phyloP scores from a whole-genome alignment of 2,888 invertebrate species.

The Sycophila texana region DNA sequence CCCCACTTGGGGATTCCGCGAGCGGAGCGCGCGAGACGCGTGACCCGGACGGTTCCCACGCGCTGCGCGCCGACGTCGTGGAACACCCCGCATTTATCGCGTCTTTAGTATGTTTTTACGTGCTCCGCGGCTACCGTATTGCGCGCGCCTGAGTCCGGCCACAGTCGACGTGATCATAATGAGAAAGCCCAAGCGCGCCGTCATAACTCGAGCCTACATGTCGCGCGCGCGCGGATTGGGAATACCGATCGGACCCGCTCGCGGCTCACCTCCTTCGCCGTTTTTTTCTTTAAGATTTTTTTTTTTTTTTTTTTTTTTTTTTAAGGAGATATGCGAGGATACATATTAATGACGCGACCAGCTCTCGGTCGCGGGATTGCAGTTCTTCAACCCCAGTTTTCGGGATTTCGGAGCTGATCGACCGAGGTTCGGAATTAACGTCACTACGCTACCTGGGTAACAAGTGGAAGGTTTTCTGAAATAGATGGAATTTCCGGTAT shows the following conservation, averaged over 20 bases:
- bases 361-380: not conserved
- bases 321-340: constrained; percentile 5
- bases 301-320: constrained; percentile 1
- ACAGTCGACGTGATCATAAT: constrained; percentile 53
- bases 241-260: constrained; percentile 34
- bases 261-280: not conserved
- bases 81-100: constrained; percentile 63
- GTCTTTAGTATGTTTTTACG: constrained; percentile 52
- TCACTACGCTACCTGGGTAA: too few species aligned
- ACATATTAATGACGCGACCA: constrained; percentile 41
- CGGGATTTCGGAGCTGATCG: too few species aligned
- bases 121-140: constrained; percentile 49
- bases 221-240: constrained; percentile 12
- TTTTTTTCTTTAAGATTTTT: not conserved
- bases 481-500: too few species aligned
- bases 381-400: too few species aligned
- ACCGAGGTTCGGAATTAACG: too few species aligned
- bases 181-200: constrained; percentile 33
- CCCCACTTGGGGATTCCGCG: constrained; percentile 70
- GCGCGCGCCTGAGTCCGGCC: constrained; percentile 30
- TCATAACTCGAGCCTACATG: constrained; percentile 33
- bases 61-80: constrained; percentile 62
- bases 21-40: constrained; percentile 67
- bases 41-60: constrained; percentile 74
- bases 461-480: too few species aligned